Conservation (phyloP, 2,797 vertebrate species). For the Myotis pilosus region DNA sequence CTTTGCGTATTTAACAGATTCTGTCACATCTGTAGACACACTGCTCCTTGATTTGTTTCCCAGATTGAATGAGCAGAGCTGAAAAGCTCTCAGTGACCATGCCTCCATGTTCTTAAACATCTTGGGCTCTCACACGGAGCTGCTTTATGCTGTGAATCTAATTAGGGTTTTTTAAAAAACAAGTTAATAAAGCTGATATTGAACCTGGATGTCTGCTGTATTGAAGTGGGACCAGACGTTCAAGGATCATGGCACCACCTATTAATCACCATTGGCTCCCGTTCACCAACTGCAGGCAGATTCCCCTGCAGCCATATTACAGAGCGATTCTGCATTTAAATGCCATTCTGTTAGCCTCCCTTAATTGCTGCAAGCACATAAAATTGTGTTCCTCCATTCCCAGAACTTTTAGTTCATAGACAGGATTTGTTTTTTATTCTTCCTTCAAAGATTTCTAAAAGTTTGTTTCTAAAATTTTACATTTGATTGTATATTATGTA, state of each 20-base stretch:
- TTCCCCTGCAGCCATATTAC: slow-evolving; percentile 73
- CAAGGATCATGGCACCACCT: slow-evolving; percentile 69
- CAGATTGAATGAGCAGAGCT: not conserved
- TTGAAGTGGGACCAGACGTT: slow-evolving; percentile 65
- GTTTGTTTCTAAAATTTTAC: not conserved
- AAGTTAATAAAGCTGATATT: slow-evolving; percentile 63
- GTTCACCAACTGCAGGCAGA: slow-evolving; percentile 20
- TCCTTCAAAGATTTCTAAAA: slow-evolving; percentile 21
- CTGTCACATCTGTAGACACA: not conserved
- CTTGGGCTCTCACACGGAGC: not conserved
- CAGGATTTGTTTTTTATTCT: not conserved
- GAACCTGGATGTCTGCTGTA: slow-evolving; percentile 55
- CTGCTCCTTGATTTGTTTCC: not conserved
- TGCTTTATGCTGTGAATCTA: slow-evolving; percentile 72
- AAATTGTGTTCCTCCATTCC: slow-evolving; percentile 69
- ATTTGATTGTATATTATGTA: not conserved
- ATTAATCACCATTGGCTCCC: slow-evolving; percentile 70
- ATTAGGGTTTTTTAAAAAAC: slow-evolving; percentile 68
- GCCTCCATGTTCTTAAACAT: slow-evolving; percentile 45
- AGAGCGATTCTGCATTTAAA: slow-evolving; percentile 66
- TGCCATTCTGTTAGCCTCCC: slow-evolving; percentile 62
- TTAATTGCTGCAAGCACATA: slow-evolving; percentile 71
- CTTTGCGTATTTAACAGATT: not conserved
- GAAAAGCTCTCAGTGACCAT: not conserved
- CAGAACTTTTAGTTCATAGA: not conserved